Conservation (phyloP, 2,888 invertebrate genomes). For the Pristionchus exspectatus region DNA sequence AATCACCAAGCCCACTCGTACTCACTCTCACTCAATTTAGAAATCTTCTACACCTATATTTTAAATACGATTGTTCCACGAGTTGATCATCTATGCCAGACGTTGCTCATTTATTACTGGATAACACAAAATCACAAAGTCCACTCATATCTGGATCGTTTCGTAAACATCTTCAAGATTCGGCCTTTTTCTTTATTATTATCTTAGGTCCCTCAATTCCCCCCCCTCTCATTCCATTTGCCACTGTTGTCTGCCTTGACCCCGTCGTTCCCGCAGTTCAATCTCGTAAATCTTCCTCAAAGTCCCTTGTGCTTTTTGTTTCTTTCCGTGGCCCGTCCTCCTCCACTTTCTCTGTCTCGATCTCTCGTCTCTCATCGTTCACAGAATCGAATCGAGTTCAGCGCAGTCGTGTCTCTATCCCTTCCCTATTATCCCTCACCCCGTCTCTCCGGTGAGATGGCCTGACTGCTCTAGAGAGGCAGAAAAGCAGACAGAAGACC, state of each 20-base stretch:
- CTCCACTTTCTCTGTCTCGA: not conserved
- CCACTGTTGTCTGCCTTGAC: not conserved
- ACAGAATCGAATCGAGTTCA: not conserved
- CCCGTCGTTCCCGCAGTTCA: not conserved
- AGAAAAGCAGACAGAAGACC: too few species aligned
- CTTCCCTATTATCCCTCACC: not conserved
- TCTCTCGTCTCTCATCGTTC: not conserved
- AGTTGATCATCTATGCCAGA: too few species aligned
- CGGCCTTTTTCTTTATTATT: not conserved
- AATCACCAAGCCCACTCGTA: not conserved
- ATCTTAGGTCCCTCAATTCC: not conserved
- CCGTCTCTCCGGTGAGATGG: not conserved
- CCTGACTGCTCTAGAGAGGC: too few species aligned
- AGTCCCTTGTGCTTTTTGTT: constrained; percentile 31
- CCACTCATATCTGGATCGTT: not conserved
- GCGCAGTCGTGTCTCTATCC: not conserved
- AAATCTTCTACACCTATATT: too few species aligned
- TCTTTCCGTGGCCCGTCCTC: not conserved
- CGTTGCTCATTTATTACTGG: too few species aligned
- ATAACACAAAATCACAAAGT: too few species aligned
- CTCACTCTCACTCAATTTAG: not conserved
- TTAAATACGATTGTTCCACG: too few species aligned
- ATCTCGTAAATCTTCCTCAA: not conserved
- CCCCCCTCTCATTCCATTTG: not conserved
- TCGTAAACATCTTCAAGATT: not conserved